Percentiles rank a stretch among this genome's conserved stretches.
These are phyloP conservation scores for Drosophila mojavensis DNA, from an alignment of 1,140 invertebrate genomes.

Conservation along the genomic window DNA sequence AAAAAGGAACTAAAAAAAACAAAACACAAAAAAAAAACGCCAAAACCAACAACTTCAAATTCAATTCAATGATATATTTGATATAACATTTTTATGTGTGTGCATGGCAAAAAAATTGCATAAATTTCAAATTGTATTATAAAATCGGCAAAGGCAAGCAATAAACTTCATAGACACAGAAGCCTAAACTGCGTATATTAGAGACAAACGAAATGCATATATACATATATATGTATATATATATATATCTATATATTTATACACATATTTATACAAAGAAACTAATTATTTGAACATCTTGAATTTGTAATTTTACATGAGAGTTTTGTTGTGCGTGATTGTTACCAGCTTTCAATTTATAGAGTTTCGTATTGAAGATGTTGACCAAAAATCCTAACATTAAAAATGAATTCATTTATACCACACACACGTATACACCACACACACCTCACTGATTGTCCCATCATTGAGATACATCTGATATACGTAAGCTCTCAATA, in stretches of 20 bases:
- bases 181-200: slow-evolving; percentile 11
- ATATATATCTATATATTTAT: slow-evolving; percentile 1
- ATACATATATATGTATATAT: slow-evolving; percentile 23
- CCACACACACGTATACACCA: slow-evolving; percentile 7
- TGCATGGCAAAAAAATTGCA: slow-evolving; percentile 37
- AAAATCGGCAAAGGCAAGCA: slow-evolving; percentile 15
- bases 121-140: slow-evolving; percentile 62
- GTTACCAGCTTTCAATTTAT: slow-evolving; percentile 39
- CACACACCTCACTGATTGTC: slow-evolving; percentile 9
- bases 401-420: slow-evolving; percentile 23
- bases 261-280: slow-evolving; percentile 28
- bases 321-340: slow-evolving; percentile 37
- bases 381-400: slow-evolving; percentile 18
- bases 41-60: slow-evolving; percentile 44
- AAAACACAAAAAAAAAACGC: neutral
- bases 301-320: slow-evolving; percentile 46
- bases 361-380: slow-evolving; percentile 39
- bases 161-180: slow-evolving; percentile 18
- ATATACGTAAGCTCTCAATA: slow-evolving; percentile 47
- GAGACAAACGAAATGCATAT: slow-evolving; percentile 16
- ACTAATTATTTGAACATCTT: slow-evolving; percentile 23
- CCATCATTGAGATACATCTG: slow-evolving; percentile 22
- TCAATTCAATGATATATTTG: slow-evolving; percentile 37
- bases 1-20: slow-evolving; percentile 4
- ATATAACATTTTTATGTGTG: slow-evolving; percentile 38